Base-by-base conservation (phyloP, 1,140 invertebrate species). In the Dendroctonus valens region DNA sequence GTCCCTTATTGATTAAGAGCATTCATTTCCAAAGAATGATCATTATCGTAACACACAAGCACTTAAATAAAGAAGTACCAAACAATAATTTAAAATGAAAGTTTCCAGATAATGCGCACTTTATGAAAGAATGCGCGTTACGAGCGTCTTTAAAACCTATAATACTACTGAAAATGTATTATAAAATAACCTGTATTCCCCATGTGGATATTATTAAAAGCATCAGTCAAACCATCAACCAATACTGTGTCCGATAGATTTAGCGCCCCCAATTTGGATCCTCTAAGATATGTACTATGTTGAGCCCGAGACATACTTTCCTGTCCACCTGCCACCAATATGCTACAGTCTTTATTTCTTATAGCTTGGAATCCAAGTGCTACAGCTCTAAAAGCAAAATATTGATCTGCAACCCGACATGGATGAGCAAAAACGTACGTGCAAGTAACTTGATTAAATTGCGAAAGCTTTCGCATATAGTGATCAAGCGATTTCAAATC, bases 301-400 rank as follows among this genome's bases (percentile, higher is more conserved):
- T 88, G 89, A 6, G 91, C 85, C 76, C 86, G 82, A 66, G 89
- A 91, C 93, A 96, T 96, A 71, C 79, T 90, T 80, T 96, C 93
- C 81, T 93, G 90, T 0, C 93, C 93, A 41, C 92, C 92, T 74
- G 88, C 88, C 48, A 95, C 83, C 5, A 93, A 84, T 57, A 94
- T 80, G 14, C 85, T 78, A 41, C 85, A 81, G 75, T 93, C 90
- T 3, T 87, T 90, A 64, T 78, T 77, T 71, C 84, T 83, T 63
- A 95, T 90, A 7, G 90, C 83, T 74, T 90, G 85, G 71, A 84
- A 87, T 48, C 84, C 92, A 69, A 87, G 77, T 9, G 80, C 79
- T 38, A 94, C 85, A 59, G 91, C 81, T 75, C 89, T 91, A 54
- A 80, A 55, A 46, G 37, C 44, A 59, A n/a, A 46, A 46, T n/a